phyloP scores from a whole-genome alignment of 1,140 invertebrate species.

The Tenebrio molitor region DNA sequence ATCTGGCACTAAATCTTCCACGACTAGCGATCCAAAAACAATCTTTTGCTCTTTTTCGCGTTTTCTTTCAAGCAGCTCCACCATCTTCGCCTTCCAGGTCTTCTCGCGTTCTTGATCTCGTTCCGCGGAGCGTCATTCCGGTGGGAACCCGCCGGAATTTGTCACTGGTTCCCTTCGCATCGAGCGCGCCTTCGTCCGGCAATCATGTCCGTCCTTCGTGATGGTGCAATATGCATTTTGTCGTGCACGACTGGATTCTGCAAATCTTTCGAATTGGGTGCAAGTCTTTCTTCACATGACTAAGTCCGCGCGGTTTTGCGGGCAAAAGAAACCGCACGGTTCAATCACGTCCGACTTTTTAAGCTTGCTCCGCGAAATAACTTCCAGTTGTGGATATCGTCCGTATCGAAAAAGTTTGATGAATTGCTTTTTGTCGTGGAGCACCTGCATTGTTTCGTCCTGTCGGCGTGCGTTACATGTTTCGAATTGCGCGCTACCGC shows the following conservation, averaged over 20 bases:
- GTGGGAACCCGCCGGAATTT: background rate
- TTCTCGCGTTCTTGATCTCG: no score
- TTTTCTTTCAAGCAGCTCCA: no score
- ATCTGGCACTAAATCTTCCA: no score
- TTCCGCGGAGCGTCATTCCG: no score
- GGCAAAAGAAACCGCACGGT: conserved; percentile 44
- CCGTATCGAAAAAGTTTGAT: conserved; percentile 32
- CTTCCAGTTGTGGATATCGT: conserved; percentile 31
- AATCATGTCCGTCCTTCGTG: conserved; percentile 32
- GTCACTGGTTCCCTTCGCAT: no score
- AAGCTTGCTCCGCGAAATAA: conserved; percentile 24
- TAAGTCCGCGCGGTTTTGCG: conserved; percentile 43
- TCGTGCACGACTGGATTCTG: conserved; percentile 46
- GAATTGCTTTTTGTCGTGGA: conserved; percentile 30
- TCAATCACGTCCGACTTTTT: conserved; percentile 45
- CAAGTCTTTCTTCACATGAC: conserved; percentile 47
- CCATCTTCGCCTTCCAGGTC: no score
- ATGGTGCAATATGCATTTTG: conserved; percentile 47
- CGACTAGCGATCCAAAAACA: no score
- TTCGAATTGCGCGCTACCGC: conserved; percentile 18
- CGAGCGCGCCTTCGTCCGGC: no score
- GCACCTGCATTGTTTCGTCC: conserved; percentile 35
- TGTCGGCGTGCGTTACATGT: conserved; percentile 26
- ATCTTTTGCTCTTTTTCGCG: no score
- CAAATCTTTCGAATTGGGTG: conserved; percentile 47